Conservation (phyloP, 2,113 vertebrate species). For the Sylvicapra grimmia region DNA sequence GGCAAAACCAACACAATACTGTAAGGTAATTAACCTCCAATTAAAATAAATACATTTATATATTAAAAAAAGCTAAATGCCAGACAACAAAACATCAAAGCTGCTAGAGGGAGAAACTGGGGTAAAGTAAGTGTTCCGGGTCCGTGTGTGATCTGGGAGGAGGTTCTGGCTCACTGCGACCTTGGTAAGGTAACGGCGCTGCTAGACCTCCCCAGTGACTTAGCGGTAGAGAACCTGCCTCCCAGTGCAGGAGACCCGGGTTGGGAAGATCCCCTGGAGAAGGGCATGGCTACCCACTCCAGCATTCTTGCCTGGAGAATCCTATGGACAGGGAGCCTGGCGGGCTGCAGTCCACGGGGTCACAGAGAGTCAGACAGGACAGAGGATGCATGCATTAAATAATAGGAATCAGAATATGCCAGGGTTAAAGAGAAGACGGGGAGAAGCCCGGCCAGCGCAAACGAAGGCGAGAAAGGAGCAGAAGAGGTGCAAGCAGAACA, state of each 20-base stretch:
- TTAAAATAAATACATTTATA: too few species aligned
- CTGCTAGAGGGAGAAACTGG: fast-evolving
- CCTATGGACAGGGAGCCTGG: neutral
- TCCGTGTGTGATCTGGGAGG: too few species aligned
- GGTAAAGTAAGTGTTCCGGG: fast-evolving
- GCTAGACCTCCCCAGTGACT: neutral
- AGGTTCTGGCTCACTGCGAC: fast-evolving
- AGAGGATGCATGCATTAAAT: fast-evolving
- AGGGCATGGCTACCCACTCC: neutral
- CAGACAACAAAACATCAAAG: too few species aligned
- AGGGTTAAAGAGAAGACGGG: too few species aligned
- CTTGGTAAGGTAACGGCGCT: fast-evolving
- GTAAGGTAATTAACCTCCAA: too few species aligned
- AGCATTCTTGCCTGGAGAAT: neutral
- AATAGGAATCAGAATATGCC: fast-evolving
- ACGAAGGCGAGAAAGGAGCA: neutral
- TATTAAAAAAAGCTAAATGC: neutral
- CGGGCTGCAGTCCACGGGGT: fast-evolving
- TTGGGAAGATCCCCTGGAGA: neutral
- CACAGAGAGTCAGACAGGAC: neutral
- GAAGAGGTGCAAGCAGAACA: fast-evolving
- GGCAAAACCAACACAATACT: too few species aligned
- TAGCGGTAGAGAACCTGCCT: neutral
- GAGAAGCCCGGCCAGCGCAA: fast-evolving
- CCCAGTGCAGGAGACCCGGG: neutral